Percentiles rank a stretch among this genome's conserved stretches.
phyloP scores from a whole-genome alignment of 2,888 invertebrate genomes.

The Cremastobaeus sp. region DNA sequence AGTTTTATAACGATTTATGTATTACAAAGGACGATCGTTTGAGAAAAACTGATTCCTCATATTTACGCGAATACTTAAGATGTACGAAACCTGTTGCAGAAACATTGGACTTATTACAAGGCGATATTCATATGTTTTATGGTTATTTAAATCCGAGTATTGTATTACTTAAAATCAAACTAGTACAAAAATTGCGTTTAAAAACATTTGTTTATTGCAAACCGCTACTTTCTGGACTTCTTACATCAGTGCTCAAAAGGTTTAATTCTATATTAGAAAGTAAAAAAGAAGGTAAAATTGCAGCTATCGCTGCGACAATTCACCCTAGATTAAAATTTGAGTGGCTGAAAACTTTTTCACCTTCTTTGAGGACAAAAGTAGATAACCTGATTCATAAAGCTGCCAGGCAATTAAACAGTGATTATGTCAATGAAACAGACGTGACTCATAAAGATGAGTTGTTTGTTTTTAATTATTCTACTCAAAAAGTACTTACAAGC shows the following conservation, averaged over 20 bases:
- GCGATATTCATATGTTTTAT: neutral
- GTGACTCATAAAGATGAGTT: neutral
- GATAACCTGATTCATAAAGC: neutral
- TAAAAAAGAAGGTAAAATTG: neutral
- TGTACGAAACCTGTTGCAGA: neutral
- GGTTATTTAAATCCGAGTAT: constrained; percentile 3
- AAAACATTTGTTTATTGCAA: neutral
- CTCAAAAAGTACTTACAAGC: too few species aligned
- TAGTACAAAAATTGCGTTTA: neutral
- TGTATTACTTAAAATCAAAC: neutral
- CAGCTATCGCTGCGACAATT: neutral
- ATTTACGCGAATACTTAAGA: neutral
- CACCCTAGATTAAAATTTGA: neutral
- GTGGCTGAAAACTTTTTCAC: neutral
- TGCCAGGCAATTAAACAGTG: neutral
- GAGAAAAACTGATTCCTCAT: neutral
- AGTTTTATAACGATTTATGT: neutral
- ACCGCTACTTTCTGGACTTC: neutral
- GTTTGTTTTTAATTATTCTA: neutral
- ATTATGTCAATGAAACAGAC: neutral
- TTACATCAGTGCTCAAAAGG: neutral
- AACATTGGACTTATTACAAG: neutral
- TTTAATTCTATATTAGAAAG: neutral
- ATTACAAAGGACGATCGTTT: neutral
- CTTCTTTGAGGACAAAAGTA: neutral